A percentile compares a stretch with the other conserved stretches of the same genome.
Conservation (phyloP, 2,797 vertebrate genomes). For the Podarcis siculus region DNA sequence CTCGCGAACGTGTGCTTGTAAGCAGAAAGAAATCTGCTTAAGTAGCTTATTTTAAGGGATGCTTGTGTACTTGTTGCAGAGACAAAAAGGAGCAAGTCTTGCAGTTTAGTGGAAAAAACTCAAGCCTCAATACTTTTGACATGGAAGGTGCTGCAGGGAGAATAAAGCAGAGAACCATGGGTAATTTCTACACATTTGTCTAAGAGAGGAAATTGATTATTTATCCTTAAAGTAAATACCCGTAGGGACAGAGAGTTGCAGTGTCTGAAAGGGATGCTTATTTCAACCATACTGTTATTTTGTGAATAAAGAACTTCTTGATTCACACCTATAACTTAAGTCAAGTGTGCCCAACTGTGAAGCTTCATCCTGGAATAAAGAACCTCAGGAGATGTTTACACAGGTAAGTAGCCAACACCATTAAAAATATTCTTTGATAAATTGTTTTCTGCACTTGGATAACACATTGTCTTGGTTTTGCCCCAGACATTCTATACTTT, state of each 20-base stretch:
- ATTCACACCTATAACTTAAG: neutral
- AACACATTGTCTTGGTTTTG: neutral
- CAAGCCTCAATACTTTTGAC: neutral
- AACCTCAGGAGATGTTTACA: slow-evolving; percentile 7
- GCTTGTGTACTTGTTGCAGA: neutral
- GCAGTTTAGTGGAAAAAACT: slow-evolving; percentile 23
- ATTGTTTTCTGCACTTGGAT: neutral
- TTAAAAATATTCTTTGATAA: neutral
- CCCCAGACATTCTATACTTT: neutral
- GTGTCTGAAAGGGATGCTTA: fast-evolving
- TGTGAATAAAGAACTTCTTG: neutral
- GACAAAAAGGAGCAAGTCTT: slow-evolving; percentile 3
- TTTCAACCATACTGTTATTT: neutral
- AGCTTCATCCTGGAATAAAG: neutral
- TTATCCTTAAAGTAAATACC: slow-evolving; percentile 7
- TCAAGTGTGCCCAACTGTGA: neutral
- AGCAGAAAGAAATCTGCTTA: slow-evolving; percentile 19
- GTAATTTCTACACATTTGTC: slow-evolving; percentile 40
- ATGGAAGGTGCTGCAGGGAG: neutral
- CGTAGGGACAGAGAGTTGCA: neutral
- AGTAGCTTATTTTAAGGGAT: slow-evolving; percentile 21
- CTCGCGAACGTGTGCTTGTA: neutral
- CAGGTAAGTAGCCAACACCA: neutral
- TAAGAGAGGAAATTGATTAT: slow-evolving; percentile 13
- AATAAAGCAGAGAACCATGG: neutral